phyloP scores from a whole-genome alignment of 2,888 invertebrate species.

The Stramonita haemastoma region DNA sequence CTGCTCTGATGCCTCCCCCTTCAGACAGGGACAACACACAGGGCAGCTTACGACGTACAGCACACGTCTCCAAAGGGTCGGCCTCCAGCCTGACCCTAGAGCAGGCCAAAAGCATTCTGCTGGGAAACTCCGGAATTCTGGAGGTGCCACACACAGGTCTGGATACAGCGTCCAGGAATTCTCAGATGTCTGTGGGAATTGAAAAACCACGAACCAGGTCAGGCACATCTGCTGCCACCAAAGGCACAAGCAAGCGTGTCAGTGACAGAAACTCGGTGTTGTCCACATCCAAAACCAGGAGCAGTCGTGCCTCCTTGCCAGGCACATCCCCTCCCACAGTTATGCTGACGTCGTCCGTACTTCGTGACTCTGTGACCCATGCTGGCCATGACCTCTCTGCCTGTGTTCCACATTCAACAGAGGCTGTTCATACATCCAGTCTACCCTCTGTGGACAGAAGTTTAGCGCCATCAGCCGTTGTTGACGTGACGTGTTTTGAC shows the following conservation, averaged over 20 bases:
- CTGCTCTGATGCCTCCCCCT: conserved; percentile 45
- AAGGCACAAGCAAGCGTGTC: neutral
- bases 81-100: conserved; percentile 65
- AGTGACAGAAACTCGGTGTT: neutral
- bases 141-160: conserved; percentile 42
- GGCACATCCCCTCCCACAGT: conserved; percentile 11
- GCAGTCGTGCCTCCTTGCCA: conserved; percentile 6
- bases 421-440: conserved; percentile 62
- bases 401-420: conserved; percentile 45
- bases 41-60: conserved; percentile 16
- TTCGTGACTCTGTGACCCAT: conserved; percentile 29
- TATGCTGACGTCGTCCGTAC: conserved; percentile 41
- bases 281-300: neutral
- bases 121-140: conserved; percentile 69
- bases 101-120: conserved; percentile 69
- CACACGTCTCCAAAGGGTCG: conserved; percentile 38
- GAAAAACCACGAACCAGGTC: neutral
- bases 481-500: conserved; percentile 65
- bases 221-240: neutral
- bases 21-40: neutral
- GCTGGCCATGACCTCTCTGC: conserved; percentile 38
- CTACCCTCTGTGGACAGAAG: conserved; percentile 53
- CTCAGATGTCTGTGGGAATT: conserved; percentile 3
- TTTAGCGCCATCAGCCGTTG: conserved; percentile 38
- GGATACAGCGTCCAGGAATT: conserved; percentile 2